phyloP scores from a whole-genome alignment of 2,797 vertebrate genomes.

The Poecilia picta region DNA sequence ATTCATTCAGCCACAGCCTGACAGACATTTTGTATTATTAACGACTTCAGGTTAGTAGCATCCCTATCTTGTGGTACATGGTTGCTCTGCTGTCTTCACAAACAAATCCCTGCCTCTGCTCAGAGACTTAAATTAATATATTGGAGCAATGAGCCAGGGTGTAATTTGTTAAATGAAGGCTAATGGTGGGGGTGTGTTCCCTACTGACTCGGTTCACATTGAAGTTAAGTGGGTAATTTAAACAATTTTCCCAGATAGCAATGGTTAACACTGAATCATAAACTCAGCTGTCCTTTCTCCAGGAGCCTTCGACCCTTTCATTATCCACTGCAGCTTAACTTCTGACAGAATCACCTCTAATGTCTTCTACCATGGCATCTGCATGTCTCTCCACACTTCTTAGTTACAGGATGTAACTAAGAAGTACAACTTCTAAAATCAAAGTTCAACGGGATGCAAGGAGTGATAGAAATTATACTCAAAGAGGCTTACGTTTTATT shows the following conservation, averaged over 20 bases:
- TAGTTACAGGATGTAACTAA: slow-evolving; percentile 58
- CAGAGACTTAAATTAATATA: slow-evolving; percentile 51
- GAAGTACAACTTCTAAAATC: slow-evolving; percentile 31
- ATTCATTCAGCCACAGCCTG: slow-evolving; percentile 32
- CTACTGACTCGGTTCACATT: slow-evolving; percentile 64
- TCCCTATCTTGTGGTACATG: slow-evolving; percentile 24
- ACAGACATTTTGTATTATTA: slow-evolving; percentile 47
- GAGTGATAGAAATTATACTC: slow-evolving; percentile 27
- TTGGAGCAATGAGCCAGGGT: slow-evolving; percentile 59
- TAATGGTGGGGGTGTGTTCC: slow-evolving; percentile 65
- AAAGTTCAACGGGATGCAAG: background rate
- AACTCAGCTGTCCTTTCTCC: slow-evolving; percentile 43
- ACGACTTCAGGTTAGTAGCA: slow-evolving; percentile 37
- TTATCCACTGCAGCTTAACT: slow-evolving; percentile 28
- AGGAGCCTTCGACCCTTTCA: slow-evolving; percentile 51
- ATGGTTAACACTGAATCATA: slow-evolving; percentile 49
- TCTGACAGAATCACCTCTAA: slow-evolving; percentile 29
- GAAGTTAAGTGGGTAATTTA: slow-evolving; percentile 69
- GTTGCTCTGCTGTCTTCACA: slow-evolving; percentile 29
- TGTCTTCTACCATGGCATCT: slow-evolving; percentile 1
- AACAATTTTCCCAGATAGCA: slow-evolving; percentile 54
- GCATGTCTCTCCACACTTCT: background rate
- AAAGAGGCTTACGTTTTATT: background rate
- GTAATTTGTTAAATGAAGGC: slow-evolving; percentile 71
- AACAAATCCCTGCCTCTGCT: slow-evolving; percentile 36